These are phyloP conservation scores for Danionella cerebrum DNA, from an alignment of 2,113 vertebrate species.

Conservation along the genomic window DNA sequence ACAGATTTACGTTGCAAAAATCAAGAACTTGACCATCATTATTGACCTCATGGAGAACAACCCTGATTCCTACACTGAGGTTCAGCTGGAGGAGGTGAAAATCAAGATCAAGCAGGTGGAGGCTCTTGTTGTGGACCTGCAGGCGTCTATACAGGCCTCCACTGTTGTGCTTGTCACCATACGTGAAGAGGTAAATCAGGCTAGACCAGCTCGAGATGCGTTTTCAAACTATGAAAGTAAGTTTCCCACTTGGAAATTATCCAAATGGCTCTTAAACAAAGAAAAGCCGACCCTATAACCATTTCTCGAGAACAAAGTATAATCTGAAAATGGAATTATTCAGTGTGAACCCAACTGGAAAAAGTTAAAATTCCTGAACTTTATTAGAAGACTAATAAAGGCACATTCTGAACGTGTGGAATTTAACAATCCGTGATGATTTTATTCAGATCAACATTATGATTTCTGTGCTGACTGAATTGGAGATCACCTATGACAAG, in stretches of 20 bases:
- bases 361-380: no score
- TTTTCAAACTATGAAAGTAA: no score
- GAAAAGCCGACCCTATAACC: no score
- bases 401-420: no score
- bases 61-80: slow-evolving; percentile 48
- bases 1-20: slow-evolving; percentile 63
- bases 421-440: no score
- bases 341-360: no score
- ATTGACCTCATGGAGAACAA: slow-evolving; percentile 67
- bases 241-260: no score
- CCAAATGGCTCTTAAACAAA: no score
- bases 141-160: slow-evolving; percentile 50
- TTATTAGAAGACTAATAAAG: no score
- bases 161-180: slow-evolving; percentile 45
- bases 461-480: slow-evolving; percentile 34
- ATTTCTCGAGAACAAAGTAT: no score
- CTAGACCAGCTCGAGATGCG: no score
- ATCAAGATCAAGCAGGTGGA: slow-evolving; percentile 63
- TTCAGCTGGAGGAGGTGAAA: slow-evolving; percentile 46
- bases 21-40: slow-evolving; percentile 64
- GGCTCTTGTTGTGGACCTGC: slow-evolving; percentile 55
- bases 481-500: slow-evolving; percentile 56
- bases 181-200: slow-evolving; percentile 51
- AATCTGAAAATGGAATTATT: no score
- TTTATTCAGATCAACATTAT: slow-evolving; percentile 39